These are phyloP conservation scores for Buphagus erythrorhynchus DNA, from an alignment of 2,797 vertebrate species.

Conservation along the genomic window DNA sequence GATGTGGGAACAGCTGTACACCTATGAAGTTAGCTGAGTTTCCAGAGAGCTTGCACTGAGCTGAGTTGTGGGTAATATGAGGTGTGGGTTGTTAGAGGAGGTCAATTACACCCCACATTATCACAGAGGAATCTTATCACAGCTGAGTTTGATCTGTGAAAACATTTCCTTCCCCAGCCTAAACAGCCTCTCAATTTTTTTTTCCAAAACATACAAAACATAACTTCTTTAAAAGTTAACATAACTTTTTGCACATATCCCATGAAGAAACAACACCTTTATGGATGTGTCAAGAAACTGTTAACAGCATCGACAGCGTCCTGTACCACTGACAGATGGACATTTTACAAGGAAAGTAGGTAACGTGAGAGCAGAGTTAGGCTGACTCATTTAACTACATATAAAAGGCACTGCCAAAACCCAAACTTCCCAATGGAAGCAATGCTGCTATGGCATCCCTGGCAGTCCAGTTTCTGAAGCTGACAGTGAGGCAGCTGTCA, in stretches of 20 bases:
- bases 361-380: background rate
- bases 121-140: background rate
- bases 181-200: background rate
- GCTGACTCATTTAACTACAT: background rate
- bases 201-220: background rate
- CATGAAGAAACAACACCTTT: background rate
- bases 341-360: background rate
- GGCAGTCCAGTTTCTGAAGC: background rate
- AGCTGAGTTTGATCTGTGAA: background rate
- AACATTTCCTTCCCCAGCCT: background rate
- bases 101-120: background rate
- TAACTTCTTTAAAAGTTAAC: background rate
- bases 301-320: accelerated
- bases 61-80: background rate
- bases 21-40: background rate
- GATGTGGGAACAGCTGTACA: background rate
- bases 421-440: background rate
- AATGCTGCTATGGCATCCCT: accelerated
- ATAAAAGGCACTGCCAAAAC: background rate
- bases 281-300: background rate
- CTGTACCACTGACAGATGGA: background rate
- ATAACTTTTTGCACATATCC: background rate
- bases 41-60: background rate
- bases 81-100: background rate
- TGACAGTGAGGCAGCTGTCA: background rate